These are phyloP conservation scores for Drosophila borborema DNA, from an alignment of 2,888 invertebrate genomes.

Conservation along the genomic window DNA sequence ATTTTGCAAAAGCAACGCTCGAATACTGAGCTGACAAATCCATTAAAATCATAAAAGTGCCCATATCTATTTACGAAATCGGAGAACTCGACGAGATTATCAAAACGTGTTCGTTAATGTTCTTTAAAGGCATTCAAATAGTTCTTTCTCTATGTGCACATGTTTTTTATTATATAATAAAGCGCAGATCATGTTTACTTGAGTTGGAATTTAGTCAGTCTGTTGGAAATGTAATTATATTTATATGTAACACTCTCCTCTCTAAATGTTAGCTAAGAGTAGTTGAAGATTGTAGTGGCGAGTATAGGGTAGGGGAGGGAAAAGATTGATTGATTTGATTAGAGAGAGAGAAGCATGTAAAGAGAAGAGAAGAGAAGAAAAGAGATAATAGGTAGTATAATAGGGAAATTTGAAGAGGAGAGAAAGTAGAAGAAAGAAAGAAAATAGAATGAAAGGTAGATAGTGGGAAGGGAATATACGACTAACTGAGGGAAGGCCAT, in stretches of 20 bases:
- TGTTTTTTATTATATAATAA: background rate
- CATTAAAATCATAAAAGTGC: constrained; percentile 11
- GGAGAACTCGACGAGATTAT: background rate
- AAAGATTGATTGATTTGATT: background rate
- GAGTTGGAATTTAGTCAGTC: background rate
- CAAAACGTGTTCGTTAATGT: constrained; percentile 2
- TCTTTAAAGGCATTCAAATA: too few species aligned
- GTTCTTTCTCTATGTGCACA: background rate
- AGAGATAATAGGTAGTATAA: too few species aligned
- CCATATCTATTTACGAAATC: constrained; percentile 1
- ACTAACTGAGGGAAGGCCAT: too few species aligned
- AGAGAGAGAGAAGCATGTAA: too few species aligned
- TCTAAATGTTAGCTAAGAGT: background rate
- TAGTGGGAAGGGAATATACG: too few species aligned
- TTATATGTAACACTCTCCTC: background rate
- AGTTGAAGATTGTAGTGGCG: too few species aligned
- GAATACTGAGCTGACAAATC: background rate
- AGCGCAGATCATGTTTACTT: background rate
- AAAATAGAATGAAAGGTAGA: too few species aligned
- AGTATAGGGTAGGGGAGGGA: background rate
- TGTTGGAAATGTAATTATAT: background rate
- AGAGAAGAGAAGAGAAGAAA: too few species aligned
- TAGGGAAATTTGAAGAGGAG: too few species aligned
- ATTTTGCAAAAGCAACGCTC: constrained; percentile 7
- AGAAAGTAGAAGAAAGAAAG: too few species aligned